A percentile compares a stretch with the other conserved stretches of the same genome.
These are phyloP conservation scores for Paragorgia papillata DNA, from an alignment of 92 coral and sea anemone species.

Conservation along the genomic window DNA sequence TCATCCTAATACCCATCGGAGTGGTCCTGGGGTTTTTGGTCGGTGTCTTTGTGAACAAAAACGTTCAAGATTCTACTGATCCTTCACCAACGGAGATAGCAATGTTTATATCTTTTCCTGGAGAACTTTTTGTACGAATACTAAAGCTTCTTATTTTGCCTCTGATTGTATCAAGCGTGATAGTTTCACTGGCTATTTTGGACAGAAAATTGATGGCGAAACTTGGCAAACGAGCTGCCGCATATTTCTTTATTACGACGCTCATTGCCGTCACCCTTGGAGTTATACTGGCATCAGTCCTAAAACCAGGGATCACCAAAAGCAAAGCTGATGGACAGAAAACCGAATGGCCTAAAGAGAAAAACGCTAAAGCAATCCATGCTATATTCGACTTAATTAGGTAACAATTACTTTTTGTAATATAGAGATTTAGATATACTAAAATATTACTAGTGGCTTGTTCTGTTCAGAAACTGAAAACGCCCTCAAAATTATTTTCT, in stretches of 20 bases:
- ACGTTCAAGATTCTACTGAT: conserved; percentile 63
- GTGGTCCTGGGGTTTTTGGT: conserved; percentile 72
- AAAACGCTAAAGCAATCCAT: conserved; percentile 62
- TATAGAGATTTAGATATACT: too few species aligned
- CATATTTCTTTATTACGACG: conserved; percentile 67
- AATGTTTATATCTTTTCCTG: conserved; percentile 86
- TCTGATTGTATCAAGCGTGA: conserved; percentile 76
- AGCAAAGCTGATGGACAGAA: conserved; percentile 41
- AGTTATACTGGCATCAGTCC: conserved; percentile 67
- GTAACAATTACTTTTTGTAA: conserved; percentile 35
- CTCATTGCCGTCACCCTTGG: conserved; percentile 76
- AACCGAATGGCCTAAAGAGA: conserved; percentile 44
- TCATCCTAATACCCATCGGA: conserved; percentile 69
- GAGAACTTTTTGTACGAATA: conserved; percentile 90
- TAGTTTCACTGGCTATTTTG: conserved; percentile 71
- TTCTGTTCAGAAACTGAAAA: too few species aligned
- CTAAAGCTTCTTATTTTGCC: conserved; percentile 75
- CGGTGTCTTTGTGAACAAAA: conserved; percentile 67
- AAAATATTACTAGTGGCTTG: too few species aligned
- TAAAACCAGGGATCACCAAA: conserved; percentile 71
- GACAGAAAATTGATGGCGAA: conserved; percentile 76
- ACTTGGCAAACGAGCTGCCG: conserved; percentile 76
- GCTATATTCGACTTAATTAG: conserved; percentile 80
- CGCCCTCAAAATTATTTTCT: too few species aligned
- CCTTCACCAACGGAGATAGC: conserved; percentile 65